Evolutionary conservation across 2,888 invertebrate genomes (phyloP).

Genomic region (Villa cingulata): DNA sequence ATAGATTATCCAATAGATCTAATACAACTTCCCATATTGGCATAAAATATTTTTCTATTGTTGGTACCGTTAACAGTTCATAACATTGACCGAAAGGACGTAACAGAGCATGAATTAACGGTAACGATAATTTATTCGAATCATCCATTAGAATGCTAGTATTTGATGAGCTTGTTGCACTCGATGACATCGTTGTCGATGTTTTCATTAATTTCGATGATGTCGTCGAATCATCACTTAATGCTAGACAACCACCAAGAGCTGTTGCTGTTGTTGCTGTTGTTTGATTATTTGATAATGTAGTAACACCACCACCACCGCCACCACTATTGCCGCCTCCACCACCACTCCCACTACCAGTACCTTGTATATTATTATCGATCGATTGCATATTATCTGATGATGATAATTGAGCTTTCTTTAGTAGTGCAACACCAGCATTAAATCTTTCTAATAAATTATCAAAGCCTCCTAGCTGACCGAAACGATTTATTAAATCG

Average conservation of each 20-base stretch:
- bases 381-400: not conserved
- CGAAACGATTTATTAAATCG: conserved; percentile 89
- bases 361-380: not conserved
- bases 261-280: no score
- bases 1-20: conserved; percentile 76
- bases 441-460: conserved; percentile 73
- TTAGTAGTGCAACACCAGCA: conserved; percentile 48
- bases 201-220: conserved; percentile 16
- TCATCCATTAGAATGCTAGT: conserved; percentile 19
- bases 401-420: conserved; percentile 37
- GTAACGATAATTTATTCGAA: conserved; percentile 44
- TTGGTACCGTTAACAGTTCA: conserved; percentile 77
- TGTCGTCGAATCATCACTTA: conserved; percentile 15
- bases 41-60: conserved; percentile 83
- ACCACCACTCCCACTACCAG: no score
- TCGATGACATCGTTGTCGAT: conserved; percentile 14
- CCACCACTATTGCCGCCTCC: no score
- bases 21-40: conserved; percentile 89
- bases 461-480: conserved; percentile 78
- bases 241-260: no score
- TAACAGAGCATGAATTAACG: conserved; percentile 66
- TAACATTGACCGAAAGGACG: conserved; percentile 87
- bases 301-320: not conserved
- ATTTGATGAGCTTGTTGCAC: conserved; percentile 14
- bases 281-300: no score